Base-by-base conservation (phyloP, 2,113 vertebrate species). In the Dipodomys spectabilis region DNA sequence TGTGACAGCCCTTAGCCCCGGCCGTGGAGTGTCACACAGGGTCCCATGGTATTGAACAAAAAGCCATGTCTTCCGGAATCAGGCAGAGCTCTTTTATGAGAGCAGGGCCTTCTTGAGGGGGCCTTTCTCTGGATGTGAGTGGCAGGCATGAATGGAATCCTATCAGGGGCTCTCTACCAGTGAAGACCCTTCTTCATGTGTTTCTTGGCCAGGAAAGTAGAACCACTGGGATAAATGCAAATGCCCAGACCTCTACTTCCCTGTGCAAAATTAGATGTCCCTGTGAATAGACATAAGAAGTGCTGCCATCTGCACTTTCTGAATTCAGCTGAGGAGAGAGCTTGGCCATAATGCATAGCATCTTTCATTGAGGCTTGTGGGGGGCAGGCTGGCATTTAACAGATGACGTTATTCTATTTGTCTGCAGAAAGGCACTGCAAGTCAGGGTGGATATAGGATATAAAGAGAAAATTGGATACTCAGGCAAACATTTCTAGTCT, bases 11-110 rank as follows among this genome's bases (percentile, higher is more conserved):
- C 64, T 35, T 72, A 35, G 88, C 67, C 92, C 6, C 22, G 68
- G 95, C 62, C 57, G 6, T 90, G 89, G 86, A 88, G 89, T 95
- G 89, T 94, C 96, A 92, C 92, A 96, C 94, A 90, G 74, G 82
- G 90, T 92, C 96, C 95, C 82, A 78, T 93, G 94, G 91, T 93
- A 35, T 57, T n/a, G 80, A 96, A 97, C 95, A 96, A 97, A 97
- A 96, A 68, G 18, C 91, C 81, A 23, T 8, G 64, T 96, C 82
- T 62, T 95, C 86, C 86, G 1, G 57, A 79, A 84, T 64, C 80
- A 93, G 87, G 82, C 92, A 72, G 89, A 79, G 84, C 96, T 93
- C 89, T 96, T 39, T 75, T 96, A 71, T 81, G 92, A 93, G 73
- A 92, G 73, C 86, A 12, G 53, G 86, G 86, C 88, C 97, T 74